These are phyloP conservation scores for Sphaerophoria rueppellii DNA, from an alignment of 2,888 invertebrate genomes.

Conservation along the genomic window DNA sequence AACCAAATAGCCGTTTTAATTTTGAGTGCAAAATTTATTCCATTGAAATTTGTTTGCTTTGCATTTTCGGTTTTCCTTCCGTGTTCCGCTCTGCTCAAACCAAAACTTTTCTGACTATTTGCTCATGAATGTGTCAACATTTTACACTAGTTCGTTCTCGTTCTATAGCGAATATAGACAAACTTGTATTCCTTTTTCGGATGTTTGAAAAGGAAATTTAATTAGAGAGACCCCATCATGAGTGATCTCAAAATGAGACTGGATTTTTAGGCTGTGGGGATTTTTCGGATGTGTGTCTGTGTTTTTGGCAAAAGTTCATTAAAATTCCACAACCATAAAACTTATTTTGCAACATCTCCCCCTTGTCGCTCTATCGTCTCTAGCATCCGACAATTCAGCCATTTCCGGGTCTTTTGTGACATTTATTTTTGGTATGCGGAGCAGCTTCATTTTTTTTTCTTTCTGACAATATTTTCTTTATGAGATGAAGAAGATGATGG, in stretches of 20 bases:
- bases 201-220: constrained; percentile 65
- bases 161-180: background rate
- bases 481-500: background rate
- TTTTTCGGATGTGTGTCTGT: constrained; percentile 10
- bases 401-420: constrained; percentile 58
- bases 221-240: constrained; percentile 54
- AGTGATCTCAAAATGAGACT: constrained; percentile 24
- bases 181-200: constrained; percentile 9
- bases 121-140: background rate
- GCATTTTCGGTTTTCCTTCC: constrained; percentile 23
- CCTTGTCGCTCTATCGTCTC: background rate
- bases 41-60: constrained; percentile 47
- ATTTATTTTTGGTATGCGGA: constrained; percentile 51
- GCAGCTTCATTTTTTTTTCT: constrained; percentile 30
- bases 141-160: no score
- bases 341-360: constrained; percentile 24
- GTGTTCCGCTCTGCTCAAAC: background rate
- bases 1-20: constrained; percentile 47
- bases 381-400: constrained; percentile 38
- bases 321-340: constrained; percentile 68
- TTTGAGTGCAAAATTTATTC: constrained; percentile 46
- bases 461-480: constrained; percentile 14
- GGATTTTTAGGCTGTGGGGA: background rate
- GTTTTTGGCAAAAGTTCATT: constrained; percentile 62
- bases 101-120: constrained; percentile 2